Evolutionary conservation across 2,888 invertebrate species (phyloP), one percentile per base, ranked within the genome.

Genomic region (Leptarthrus brevirostris): DNA sequence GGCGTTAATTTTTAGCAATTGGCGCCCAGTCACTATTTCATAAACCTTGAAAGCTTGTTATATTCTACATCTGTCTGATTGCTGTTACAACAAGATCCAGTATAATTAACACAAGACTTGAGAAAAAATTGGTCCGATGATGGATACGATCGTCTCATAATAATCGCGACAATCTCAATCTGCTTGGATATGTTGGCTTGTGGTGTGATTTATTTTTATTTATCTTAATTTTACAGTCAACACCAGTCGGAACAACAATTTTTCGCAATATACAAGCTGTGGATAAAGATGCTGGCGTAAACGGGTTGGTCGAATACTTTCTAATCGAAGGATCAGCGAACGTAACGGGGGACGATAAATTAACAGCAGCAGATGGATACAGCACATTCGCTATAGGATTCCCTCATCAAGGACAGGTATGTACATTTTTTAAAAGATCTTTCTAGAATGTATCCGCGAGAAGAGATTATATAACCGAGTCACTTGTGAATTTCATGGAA

Each of bases 261-360:
- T 95, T 93, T 86, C 91, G 93, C 79, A 91, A 91, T 77, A 89
- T 96, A 75, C 88, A 90, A 76, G 94, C 95, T 0, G 86, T 88
- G 73, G 95, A 96, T 82, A 91, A 90, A 72, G 96, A 96, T 83
- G 92, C 94, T 0, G 95, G 95, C 53, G 93, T 94, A 77, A 95
- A 96, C 82, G 95, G 94, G 53, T 88, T 95, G 53, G 90, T 95
- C 2, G 95, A 96, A 82, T 96, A 95, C 84, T 93, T 91, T 78
- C 90, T 95, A 77, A 89, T 93, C 75, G 91, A 92, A 79, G 91
- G 93, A 75, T 79, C 78, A 64, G 77, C 77, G 18, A 84, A 83
- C 76, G 78, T 79, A 47, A 86, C 84, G 12, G 86, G 87, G 75
- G 86, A 88, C 78, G 90, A 90, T 77, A 88, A 88, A 79, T 86